These are phyloP conservation scores for Crotalus tigris DNA, from an alignment of 2,113 vertebrate species.

Conservation along the genomic window DNA sequence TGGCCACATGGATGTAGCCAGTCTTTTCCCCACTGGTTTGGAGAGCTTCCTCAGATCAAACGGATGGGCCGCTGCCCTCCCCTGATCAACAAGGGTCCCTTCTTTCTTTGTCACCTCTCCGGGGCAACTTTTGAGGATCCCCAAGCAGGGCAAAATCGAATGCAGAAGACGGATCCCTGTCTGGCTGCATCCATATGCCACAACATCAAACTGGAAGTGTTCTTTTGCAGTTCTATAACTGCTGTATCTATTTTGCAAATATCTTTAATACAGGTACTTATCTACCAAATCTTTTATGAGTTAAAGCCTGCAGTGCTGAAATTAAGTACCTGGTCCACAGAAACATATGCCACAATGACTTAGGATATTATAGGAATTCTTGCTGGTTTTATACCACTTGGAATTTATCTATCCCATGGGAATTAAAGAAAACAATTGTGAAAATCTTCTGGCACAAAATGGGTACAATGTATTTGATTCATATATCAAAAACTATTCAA, in stretches of 20 bases:
- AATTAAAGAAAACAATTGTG: not conserved
- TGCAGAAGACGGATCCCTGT: too few species aligned
- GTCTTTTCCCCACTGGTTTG: too few species aligned
- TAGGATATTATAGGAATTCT: not conserved
- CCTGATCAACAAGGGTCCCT: too few species aligned
- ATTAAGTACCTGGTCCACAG: not conserved
- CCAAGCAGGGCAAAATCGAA: too few species aligned
- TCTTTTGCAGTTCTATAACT: not conserved
- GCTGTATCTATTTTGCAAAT: not conserved
- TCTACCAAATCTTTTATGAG: not conserved
- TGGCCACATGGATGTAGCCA: too few species aligned
- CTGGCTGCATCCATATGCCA: too few species aligned
- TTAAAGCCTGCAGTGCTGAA: not conserved
- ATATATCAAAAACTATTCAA: constrained; percentile 10
- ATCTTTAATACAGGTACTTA: not conserved
- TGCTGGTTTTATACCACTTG: not conserved
- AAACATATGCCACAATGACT: not conserved
- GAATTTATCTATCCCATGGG: not conserved
- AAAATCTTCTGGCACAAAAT: not conserved
- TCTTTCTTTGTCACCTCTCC: too few species aligned
- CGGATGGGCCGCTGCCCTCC: too few species aligned
- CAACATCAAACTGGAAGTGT: too few species aligned
- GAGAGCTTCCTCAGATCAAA: too few species aligned
- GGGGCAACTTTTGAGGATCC: too few species aligned
- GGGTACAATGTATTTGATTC: not conserved